Conservation (phyloP, 2,797 vertebrate genomes). For the Tinamus major region DNA sequence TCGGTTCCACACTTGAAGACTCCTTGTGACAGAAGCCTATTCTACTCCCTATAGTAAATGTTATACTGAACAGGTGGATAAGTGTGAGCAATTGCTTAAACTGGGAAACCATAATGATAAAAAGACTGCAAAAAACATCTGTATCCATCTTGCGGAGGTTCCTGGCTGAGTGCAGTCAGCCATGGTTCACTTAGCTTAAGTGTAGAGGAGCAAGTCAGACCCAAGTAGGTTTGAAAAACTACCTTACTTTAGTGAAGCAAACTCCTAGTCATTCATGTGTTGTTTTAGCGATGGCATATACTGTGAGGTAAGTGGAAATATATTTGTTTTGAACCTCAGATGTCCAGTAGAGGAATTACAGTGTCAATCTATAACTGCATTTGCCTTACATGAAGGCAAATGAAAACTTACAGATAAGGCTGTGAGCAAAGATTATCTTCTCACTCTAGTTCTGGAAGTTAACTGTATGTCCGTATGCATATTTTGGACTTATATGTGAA, state of each 20-base stretch:
- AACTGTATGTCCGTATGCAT: too few relatives aligned
- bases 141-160: neutral
- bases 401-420: constrained; percentile 12
- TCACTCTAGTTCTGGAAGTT: neutral
- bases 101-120: neutral
- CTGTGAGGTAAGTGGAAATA: constrained; percentile 17
- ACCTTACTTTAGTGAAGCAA: neutral
- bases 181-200: neutral
- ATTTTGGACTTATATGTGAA: neutral
- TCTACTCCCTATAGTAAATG: neutral
- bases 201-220: neutral
- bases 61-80: neutral
- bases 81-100: neutral
- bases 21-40: neutral
- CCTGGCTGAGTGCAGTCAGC: neutral
- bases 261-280: neutral
- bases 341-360: constrained; percentile 30
- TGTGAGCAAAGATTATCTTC: neutral
- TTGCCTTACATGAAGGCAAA: neutral
- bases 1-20: neutral
- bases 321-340: constrained; percentile 40
- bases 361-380: constrained; percentile 36
- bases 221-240: constrained; percentile 16
- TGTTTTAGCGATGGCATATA: neutral
- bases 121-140: neutral